A percentile compares a stretch with the other conserved stretches of the same genome.
Evolutionary conservation across 2,797 vertebrate genomes (phyloP).

Genomic region (Chanos chanos): DNA sequence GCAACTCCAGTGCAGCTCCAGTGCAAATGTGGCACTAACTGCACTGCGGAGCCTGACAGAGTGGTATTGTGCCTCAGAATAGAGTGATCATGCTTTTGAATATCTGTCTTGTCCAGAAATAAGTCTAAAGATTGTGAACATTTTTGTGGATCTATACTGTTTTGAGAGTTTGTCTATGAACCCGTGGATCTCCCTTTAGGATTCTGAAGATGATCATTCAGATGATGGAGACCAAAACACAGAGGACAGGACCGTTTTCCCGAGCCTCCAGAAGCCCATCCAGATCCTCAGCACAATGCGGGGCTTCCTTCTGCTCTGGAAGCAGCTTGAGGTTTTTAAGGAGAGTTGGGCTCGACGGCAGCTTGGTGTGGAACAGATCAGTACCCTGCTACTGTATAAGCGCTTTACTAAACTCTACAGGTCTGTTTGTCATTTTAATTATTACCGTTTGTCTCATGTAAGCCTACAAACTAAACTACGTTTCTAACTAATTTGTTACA

Average conservation of each 20-base stretch:
- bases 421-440: constrained; percentile 37
- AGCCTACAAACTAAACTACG: too few relatives aligned
- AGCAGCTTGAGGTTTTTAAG: constrained; percentile 74
- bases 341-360: constrained; percentile 63
- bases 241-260: constrained; percentile 4
- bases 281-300: constrained; percentile 50
- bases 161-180: neutral
- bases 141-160: neutral
- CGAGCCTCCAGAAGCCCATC: constrained; percentile 29
- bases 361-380: constrained; percentile 51
- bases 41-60: constrained; percentile 21
- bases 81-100: neutral
- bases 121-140: neutral
- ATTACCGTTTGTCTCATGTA: too few relatives aligned
- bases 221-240: neutral
- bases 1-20: constrained; percentile 49
- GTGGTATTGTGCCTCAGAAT: constrained; percentile 34
- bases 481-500: too few relatives aligned
- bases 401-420: constrained; percentile 66
- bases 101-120: too few relatives aligned
- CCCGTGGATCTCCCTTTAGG: neutral
- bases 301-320: constrained; percentile 72
- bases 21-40: constrained; percentile 30
- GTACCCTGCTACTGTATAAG: constrained; percentile 45
- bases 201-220: constrained; percentile 2